These are phyloP conservation scores for Embiotoca jacksoni DNA, from an alignment of 2,113 vertebrate species.

Conservation along the genomic window DNA sequence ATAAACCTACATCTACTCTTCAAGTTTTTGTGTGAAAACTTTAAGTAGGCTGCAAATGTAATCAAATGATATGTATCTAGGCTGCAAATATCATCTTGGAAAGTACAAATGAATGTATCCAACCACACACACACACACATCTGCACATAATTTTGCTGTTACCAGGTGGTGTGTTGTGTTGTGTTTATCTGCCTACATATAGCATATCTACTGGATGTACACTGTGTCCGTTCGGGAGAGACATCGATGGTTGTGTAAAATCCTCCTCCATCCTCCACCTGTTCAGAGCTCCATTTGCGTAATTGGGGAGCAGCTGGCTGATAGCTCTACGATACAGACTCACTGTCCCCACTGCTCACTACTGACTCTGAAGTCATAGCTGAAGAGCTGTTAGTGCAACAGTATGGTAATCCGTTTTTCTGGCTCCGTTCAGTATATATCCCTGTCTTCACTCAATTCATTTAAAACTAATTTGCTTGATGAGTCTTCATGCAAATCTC, in stretches of 20 bases:
- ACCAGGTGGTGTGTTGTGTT: not conserved
- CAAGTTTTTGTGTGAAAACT: slow-evolving; percentile 27
- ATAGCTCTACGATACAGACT: slow-evolving; percentile 54
- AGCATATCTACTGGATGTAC: not conserved
- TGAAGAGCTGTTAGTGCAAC: slow-evolving; percentile 43
- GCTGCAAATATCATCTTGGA: slow-evolving; percentile 48
- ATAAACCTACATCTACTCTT: slow-evolving; percentile 38
- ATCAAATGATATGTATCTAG: slow-evolving; percentile 74
- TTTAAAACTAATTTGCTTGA: slow-evolving; percentile 57
- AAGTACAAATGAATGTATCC: slow-evolving; percentile 30
- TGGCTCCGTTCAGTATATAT: slow-evolving; percentile 9
- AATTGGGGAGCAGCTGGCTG: slow-evolving; percentile 70
- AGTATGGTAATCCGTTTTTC: slow-evolving; percentile 35
- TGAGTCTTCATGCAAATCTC: slow-evolving; percentile 48
- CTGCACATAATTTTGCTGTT: not conserved
- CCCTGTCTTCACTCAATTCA: slow-evolving; percentile 41
- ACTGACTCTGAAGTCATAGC: slow-evolving; percentile 54
- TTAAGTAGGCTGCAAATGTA: slow-evolving; percentile 56
- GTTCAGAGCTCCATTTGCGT: slow-evolving; percentile 68
- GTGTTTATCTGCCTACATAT: slow-evolving; percentile 18
- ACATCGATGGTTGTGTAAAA: slow-evolving; percentile 32
- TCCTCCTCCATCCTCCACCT: slow-evolving; percentile 67
- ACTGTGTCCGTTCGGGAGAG: slow-evolving; percentile 33
- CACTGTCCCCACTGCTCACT: slow-evolving; percentile 23
- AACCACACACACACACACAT: not conserved